Base-by-base conservation (phyloP, 2,888 invertebrate species). In the Calliscelio sp. region DNA sequence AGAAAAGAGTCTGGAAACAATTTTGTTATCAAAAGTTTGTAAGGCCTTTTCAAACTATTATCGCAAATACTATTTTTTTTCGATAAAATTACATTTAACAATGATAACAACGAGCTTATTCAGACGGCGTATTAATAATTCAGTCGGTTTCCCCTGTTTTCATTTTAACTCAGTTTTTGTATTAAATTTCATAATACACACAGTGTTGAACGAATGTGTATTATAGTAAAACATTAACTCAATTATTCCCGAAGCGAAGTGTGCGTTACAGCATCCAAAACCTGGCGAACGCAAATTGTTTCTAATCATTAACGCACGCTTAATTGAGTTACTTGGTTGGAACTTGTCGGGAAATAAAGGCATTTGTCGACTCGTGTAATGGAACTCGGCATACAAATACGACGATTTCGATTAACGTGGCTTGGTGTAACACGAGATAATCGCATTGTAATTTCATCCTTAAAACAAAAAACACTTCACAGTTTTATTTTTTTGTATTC, bases 221-320 rank as follows among this genome's bases (percentile, higher is more conserved):
- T 24, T 20, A 25, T 25, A 25, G 46, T 32, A 35, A 22, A 66
- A 51, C 41, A 25, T 53, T 53, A 53, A 68, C 41, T 53, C 68
- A 68, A 68, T 68, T 68, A 53, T 53, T 55, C 38, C 11, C 38
- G 6, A 22, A n/a, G n/a, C 25, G 57, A 70, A 57, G 44, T 20
- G 44, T 35, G 57, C 32, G 70, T 57, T 44, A 25, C 22, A 59
- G 24, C 28, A 59, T 49, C 49, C 49, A 22, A 49, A 35, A 55
- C 59, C 59, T 4, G 24, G 46, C 28, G 44, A 24, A 53, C 41
- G 24, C 35, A 49, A 73, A 73, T 73, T 73, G 61, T 73, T 73
- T 61, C 73, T 61, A 61, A 73, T 73, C 71, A 73, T 73, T 73
- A 73, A 18, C 51, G 38, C 51, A 51, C 61, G 38, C 18, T 73